phyloP scores from a whole-genome alignment of 1,140 invertebrate species.

The Hylaeus volcanicus region DNA sequence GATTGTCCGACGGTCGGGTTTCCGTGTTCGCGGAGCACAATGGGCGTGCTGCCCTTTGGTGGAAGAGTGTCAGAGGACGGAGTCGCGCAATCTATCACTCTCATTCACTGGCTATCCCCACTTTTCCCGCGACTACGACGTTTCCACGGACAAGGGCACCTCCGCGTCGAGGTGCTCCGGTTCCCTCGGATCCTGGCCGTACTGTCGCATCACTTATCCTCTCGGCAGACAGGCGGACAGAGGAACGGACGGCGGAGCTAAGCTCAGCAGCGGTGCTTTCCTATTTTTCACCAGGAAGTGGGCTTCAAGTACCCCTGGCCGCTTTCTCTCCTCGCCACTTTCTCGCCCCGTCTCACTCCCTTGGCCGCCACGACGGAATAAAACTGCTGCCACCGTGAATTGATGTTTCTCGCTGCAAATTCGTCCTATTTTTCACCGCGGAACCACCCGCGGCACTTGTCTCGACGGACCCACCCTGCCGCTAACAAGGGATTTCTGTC shows the following conservation, averaged over 20 bases:
- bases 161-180: conserved; percentile 11
- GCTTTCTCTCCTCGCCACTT: conserved; percentile 13
- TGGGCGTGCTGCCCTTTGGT: conserved; percentile 48
- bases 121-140: conserved; percentile 14
- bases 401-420: conserved; percentile 61
- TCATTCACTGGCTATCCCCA: conserved; percentile 55
- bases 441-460: conserved; percentile 46
- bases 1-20: conserved; percentile 49
- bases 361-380: conserved; percentile 37
- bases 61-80: conserved; percentile 62
- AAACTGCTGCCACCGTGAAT: conserved; percentile 61
- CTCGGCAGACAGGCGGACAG: conserved; percentile 47
- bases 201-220: conserved; percentile 65
- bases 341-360: conserved; percentile 4
- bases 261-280: conserved; percentile 34
- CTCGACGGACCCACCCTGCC: conserved; percentile 23
- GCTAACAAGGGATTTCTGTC: conserved; percentile 50
- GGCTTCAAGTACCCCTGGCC: conserved; percentile 22
- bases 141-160: background rate
- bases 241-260: conserved; percentile 44
- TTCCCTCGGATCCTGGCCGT: conserved; percentile 21
- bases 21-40: conserved; percentile 45
- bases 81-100: conserved; percentile 66
- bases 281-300: conserved; percentile 55
- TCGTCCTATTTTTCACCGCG: conserved; percentile 63